phyloP scores from a whole-genome alignment of 2,113 vertebrate genomes.

The Urocolius indicus region DNA sequence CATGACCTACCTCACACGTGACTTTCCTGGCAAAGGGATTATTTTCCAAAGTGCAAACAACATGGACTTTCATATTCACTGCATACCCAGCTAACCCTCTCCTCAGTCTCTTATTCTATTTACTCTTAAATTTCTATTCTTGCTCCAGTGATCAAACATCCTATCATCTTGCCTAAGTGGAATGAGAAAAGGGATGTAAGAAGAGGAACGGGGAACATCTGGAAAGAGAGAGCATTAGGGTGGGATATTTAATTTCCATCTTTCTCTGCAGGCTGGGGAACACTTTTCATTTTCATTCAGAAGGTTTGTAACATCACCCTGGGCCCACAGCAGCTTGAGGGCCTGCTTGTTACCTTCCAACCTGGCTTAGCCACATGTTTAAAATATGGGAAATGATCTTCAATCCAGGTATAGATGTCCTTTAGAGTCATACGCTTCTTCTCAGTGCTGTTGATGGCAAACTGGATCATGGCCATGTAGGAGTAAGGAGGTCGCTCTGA shows the following conservation, averaged over 20 bases:
- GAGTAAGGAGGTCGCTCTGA: slow-evolving; percentile 92
- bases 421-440: slow-evolving; percentile 92
- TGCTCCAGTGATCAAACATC: background rate
- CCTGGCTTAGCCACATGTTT: slow-evolving; percentile 92
- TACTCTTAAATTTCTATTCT: background rate
- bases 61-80: background rate
- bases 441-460: slow-evolving; percentile 94
- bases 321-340: background rate
- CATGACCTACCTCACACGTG: background rate
- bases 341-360: slow-evolving; percentile 88
- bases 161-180: background rate
- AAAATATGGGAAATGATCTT: slow-evolving; percentile 95
- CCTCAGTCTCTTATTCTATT: background rate
- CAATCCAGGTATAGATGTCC: slow-evolving; percentile 96
- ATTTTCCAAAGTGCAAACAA: background rate
- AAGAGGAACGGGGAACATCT: background rate
- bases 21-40: background rate
- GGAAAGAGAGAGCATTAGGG: background rate
- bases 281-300: background rate
- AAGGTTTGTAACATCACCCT: background rate
- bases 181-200: background rate
- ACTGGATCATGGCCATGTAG: slow-evolving; percentile 99
- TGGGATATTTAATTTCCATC: background rate
- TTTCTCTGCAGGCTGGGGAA: background rate
- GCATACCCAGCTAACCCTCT: background rate